phyloP scores from a whole-genome alignment of 2,888 invertebrate genomes.

The Phaedon cochleariae region DNA sequence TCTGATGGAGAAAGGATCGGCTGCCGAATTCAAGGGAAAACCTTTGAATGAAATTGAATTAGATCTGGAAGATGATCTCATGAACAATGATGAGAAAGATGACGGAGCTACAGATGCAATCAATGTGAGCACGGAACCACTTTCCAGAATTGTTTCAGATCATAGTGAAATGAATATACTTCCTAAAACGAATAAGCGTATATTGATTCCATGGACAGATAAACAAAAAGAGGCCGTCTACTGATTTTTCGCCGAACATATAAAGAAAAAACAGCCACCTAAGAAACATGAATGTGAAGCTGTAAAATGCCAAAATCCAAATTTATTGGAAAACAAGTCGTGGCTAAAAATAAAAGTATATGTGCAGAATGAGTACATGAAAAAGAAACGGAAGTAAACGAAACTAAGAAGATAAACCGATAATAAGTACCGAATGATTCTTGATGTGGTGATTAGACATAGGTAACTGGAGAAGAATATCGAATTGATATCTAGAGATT shows the following conservation, averaged over 20 bases:
- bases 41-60: conserved; percentile 33
- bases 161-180: background rate
- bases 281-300: conserved; percentile 31
- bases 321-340: conserved; percentile 30
- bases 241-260: conserved; percentile 27
- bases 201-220: conserved; percentile 22
- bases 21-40: conserved; percentile 31
- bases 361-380: conserved; percentile 30
- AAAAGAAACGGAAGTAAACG: background rate
- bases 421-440: too few species aligned
- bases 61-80: conserved; percentile 25
- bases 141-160: background rate
- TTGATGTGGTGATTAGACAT: too few species aligned
- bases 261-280: conserved; percentile 28
- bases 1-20: conserved; percentile 32
- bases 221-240: conserved; percentile 25
- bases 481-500: too few species aligned
- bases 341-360: conserved; percentile 39
- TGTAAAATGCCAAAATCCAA: conserved; percentile 23
- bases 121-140: background rate
- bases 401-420: too few species aligned
- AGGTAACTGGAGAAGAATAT: too few species aligned
- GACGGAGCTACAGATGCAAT: background rate
- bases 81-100: background rate
- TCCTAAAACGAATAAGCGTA: background rate